Percentiles rank a stretch among this genome's conserved stretches.
Conservation (phyloP, 2,113 vertebrate genomes). For the Archocentrus centrarchus region DNA sequence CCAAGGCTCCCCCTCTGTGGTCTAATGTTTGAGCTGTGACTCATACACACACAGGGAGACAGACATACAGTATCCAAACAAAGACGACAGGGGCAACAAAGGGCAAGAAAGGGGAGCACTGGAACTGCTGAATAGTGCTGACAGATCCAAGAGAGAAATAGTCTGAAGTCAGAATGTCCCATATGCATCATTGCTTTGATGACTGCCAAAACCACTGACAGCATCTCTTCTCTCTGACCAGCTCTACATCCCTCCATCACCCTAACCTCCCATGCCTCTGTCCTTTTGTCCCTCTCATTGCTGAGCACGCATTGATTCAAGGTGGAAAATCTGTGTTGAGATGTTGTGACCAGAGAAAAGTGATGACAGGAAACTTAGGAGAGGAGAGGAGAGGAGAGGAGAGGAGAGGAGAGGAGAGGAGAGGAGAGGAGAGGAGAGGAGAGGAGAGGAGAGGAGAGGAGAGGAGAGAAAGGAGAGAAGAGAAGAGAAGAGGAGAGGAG, state of each 20-base stretch:
- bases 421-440: no score
- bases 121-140: slow-evolving; percentile 37
- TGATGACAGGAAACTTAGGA: background rate
- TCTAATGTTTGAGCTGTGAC: slow-evolving; percentile 45
- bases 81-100: slow-evolving; percentile 29
- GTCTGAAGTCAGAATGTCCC: slow-evolving; percentile 58
- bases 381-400: background rate
- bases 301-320: slow-evolving; percentile 46
- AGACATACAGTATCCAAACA: slow-evolving; percentile 37
- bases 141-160: slow-evolving; percentile 57
- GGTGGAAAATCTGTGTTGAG: slow-evolving; percentile 44
- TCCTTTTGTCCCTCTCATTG: slow-evolving; percentile 8
- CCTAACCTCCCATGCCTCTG: background rate
- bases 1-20: slow-evolving; percentile 32
- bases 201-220: slow-evolving; percentile 64
- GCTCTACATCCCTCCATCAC: slow-evolving; percentile 14
- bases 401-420: no score
- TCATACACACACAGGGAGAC: slow-evolving; percentile 5
- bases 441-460: no score
- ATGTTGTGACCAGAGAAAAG: slow-evolving; percentile 9
- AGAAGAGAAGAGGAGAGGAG: no score
- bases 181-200: slow-evolving; percentile 40
- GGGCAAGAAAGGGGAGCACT: slow-evolving; percentile 28
- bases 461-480: no score
- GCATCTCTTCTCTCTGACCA: slow-evolving; percentile 40